Conservation (phyloP, 2,888 invertebrate genomes). For the Lacanobia oleracea region DNA sequence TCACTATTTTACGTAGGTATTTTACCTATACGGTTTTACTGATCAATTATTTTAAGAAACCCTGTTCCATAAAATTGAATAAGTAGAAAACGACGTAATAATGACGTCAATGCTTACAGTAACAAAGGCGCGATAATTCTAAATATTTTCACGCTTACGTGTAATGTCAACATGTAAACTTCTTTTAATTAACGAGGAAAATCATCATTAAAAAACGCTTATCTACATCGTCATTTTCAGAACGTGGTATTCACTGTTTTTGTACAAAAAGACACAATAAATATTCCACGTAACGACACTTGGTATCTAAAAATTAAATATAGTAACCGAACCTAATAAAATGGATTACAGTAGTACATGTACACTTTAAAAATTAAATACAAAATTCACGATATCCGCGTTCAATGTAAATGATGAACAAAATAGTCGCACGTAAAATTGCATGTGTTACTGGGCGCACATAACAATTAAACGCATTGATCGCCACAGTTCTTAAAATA, state of each 20-base stretch:
- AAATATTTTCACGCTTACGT: conserved; percentile 51
- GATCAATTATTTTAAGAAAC: conserved; percentile 21
- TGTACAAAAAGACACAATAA: too few species aligned
- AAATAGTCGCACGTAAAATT: conserved; percentile 89
- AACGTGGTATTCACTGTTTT: neutral
- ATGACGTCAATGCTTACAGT: conserved; percentile 45
- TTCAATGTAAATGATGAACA: conserved; percentile 82
- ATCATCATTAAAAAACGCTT: neutral
- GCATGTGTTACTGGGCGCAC: conserved; percentile 84
- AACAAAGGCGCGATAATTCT: conserved; percentile 28
- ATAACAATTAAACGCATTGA: conserved; percentile 91
- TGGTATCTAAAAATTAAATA: neutral
- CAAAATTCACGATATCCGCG: conserved; percentile 72
- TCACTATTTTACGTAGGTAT: conserved; percentile 1
- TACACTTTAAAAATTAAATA: conserved; percentile 16
- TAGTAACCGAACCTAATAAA: neutral
- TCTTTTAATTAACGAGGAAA: conserved; percentile 41
- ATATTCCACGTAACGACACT: too few species aligned
- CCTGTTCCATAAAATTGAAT: neutral
- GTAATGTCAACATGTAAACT: conserved; percentile 36
- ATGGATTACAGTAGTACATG: neutral
- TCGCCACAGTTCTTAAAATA: too few species aligned
- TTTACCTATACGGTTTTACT: neutral
- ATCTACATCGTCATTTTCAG: neutral
- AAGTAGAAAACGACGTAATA: conserved; percentile 22